Evolutionary conservation across 92 coral and sea anemone species (phyloP).

Genomic region (Zoanthus sociatus): DNA sequence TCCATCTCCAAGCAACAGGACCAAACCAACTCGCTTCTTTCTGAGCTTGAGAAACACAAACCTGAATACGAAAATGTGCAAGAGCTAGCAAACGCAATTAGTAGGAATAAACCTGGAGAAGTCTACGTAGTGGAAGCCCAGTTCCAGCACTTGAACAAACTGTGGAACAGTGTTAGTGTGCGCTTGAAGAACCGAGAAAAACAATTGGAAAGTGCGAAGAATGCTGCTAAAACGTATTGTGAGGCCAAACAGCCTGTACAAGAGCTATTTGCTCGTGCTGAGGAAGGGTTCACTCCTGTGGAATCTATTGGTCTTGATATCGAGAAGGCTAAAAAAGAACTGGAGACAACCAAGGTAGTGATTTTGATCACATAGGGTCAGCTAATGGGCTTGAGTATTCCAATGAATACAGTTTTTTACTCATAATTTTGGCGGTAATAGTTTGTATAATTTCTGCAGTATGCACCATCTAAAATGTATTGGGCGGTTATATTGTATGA

Average conservation of each 20-base stretch:
- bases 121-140: constrained; percentile 97
- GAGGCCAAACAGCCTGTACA: constrained; percentile 80
- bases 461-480: too few species aligned
- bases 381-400: too few species aligned
- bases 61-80: constrained; percentile 78
- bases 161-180: constrained; percentile 76
- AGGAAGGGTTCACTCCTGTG: constrained; percentile 73
- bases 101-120: constrained; percentile 83
- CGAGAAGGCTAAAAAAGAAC: constrained; percentile 81
- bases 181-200: constrained; percentile 74
- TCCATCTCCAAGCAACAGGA: constrained; percentile 80
- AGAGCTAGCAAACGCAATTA: constrained; percentile 72
- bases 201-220: constrained; percentile 74
- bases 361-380: not conserved
- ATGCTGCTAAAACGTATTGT: constrained; percentile 81
- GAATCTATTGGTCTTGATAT: constrained; percentile 81
- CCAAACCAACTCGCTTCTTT: constrained; percentile 73
- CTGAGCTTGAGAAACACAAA: constrained; percentile 76
- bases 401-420: too few species aligned
- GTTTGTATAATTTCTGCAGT: too few species aligned
- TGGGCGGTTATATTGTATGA: too few species aligned
- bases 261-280: constrained; percentile 80
- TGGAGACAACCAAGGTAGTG: constrained; percentile 81
- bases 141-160: constrained; percentile 76
- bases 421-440: too few species aligned